Base-by-base conservation (phyloP, 1,140 invertebrate species). In the Telenomus remus region DNA sequence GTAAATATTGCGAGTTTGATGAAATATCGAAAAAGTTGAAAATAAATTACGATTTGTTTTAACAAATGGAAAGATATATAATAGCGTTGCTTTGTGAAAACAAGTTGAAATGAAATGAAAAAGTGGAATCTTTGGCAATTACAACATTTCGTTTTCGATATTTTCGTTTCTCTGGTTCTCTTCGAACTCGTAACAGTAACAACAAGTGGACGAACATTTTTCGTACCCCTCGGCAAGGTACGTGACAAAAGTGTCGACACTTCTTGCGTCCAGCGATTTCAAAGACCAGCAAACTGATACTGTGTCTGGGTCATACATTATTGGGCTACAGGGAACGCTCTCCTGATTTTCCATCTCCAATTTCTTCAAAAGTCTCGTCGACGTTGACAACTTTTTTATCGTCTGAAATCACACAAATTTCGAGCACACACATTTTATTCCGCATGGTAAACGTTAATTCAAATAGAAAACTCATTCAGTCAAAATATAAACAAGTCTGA, bases 121-220 rank as follows among this genome's bases (percentile, higher is more conserved):
- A n/a, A n/a, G n/a, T n/a, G n/a, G n/a, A n/a, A n/a, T n/a, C n/a
- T n/a, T n/a, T 27, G 6, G 19, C 19, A 27, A 27, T 27, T 27
- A 27, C 19, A 86, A 84, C 86, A 87, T 88, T 61, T 87, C 86
- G 75, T 88, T 87, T 63, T 87, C 86, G 14, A 79, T 72, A 39
- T 87, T 87, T 57, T 88, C 87, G 50, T 87, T 88, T 34, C 76
- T 82, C 44, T 85, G 84, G 42, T 88, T 88, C 54, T 88, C 87
- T 53, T 86, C 85, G 53, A 82, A 78, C n/a, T 88, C 87, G 46
- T 79, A 80, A 42, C 86, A 87, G 49, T 82, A 81, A 34, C 83
- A 86, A 46, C 82, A 86, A 69, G 64, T 81, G 0, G 83, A 84
- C 3, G 57, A 56, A 44, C 81, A 83, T 42, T 84, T 80, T 7